Evolutionary conservation across 2,113 vertebrate genomes (phyloP).

Genomic region (Sprattus sprattus): DNA sequence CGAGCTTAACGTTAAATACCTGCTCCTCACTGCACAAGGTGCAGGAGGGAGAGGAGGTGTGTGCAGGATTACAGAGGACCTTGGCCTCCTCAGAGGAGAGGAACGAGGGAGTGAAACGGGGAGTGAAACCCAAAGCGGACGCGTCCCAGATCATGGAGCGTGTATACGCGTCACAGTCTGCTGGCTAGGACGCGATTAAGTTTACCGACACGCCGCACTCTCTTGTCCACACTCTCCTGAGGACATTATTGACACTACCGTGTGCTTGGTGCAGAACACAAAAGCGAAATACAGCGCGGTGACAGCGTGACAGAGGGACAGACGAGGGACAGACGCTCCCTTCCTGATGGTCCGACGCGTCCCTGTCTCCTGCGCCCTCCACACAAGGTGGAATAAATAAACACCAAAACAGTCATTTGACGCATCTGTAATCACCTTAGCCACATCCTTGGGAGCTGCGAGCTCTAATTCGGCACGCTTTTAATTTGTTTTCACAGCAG

Average conservation of each 20-base stretch:
- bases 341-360: too few relatives aligned
- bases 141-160: too few relatives aligned
- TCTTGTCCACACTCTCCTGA: too few relatives aligned
- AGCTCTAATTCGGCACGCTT: conserved; percentile 89
- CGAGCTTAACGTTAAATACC: neutral
- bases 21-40: neutral
- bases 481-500: conserved; percentile 99
- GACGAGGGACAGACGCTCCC: neutral
- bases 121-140: neutral
- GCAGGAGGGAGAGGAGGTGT: neutral
- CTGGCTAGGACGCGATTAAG: too few relatives aligned
- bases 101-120: neutral
- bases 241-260: too few relatives aligned
- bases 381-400: conserved; percentile 64
- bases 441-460: conserved; percentile 79
- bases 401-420: conserved; percentile 72
- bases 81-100: neutral
- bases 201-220: too few relatives aligned
- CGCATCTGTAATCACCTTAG: conserved; percentile 85
- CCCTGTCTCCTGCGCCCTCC: conserved; percentile 21
- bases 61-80: neutral
- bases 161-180: too few relatives aligned
- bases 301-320: neutral
- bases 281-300: neutral
- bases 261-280: neutral